Base-by-base conservation (phyloP, 2,888 invertebrate species). In the Pandemis corylana region DNA sequence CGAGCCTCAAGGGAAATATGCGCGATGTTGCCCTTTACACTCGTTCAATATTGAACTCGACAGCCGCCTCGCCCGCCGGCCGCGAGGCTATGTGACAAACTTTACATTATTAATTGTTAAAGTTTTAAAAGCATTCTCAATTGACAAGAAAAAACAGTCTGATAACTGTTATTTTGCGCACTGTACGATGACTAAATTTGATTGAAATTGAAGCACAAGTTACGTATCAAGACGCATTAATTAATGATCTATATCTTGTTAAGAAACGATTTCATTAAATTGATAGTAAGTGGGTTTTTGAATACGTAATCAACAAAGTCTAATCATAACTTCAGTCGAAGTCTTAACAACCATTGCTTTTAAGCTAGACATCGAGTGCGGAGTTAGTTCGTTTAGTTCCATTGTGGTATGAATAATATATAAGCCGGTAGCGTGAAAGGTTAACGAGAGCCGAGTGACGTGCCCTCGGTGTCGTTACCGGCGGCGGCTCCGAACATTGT, bases 31-130 rank as follows among this genome's bases (percentile, higher is more conserved):
- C 94, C 94, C 94, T 94, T 94, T 94, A 92, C 88, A 91, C 93
- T 89, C 91, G 87, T 87, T 93, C 90, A 93, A 94, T 94, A 93
- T 93, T 93, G 93, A 90, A 93, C 89, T 81, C 84, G 83, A 83
- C 81, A 76, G 66, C 56, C 20, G 46, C 71, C 66, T 10, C 12
- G 9, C 56, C 28, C 49, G 44, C 36, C 28, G 44, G 51, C 46
- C 61, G 51, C 51, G 51, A n/a, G 51, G n/a, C 72, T 42, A 44
- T 44, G 36, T 20, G 67, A 41, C 13, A 67, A 36, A 51, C 42
- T 53, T 59, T 67, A 59, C 66, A 71, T 66, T 67, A 72, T 28
- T 67, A 42, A 72, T 53, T 53, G 59, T 10, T 56, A 59, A 20
- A 59, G 36, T n/a, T 28, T 59, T 59, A 5, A 46, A 28, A 7